Conservation (phyloP, 2,113 vertebrate genomes). For the Clupea harengus region DNA sequence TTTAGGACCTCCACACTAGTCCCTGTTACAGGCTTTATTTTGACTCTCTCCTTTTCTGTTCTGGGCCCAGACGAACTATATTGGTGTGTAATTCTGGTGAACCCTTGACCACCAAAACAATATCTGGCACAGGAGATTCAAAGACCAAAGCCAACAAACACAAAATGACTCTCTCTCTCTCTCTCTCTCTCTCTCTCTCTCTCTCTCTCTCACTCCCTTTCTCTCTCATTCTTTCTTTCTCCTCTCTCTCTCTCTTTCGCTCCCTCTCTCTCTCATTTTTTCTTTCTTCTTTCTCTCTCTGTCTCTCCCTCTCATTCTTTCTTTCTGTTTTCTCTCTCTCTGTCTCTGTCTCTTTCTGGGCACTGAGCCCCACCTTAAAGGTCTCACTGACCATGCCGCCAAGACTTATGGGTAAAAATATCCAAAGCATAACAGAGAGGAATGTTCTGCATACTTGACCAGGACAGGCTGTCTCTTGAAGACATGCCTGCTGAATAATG, state of each 20-base stretch:
- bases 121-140: not conserved
- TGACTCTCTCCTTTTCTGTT: conserved; percentile 10
- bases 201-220: no score
- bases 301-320: not conserved
- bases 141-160: not conserved
- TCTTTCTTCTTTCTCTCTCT: not conserved
- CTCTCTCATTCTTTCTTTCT: no score
- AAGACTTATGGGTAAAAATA: conserved; percentile 12
- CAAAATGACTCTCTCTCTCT: not conserved
- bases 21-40: not conserved
- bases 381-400: not conserved
- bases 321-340: conserved; percentile 17
- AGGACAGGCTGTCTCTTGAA: not conserved
- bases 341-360: conserved; percentile 24
- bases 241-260: not conserved
- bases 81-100: no score
- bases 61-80: not conserved
- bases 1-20: not conserved
- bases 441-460: not conserved
- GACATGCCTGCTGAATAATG: not conserved
- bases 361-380: not conserved
- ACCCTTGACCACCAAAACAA: not conserved
- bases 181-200: no score
- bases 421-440: not conserved
- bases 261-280: not conserved